Evolutionary conservation across 2,113 vertebrate genomes (phyloP), one percentile per base, ranked within the genome.

Genomic region (Hippocampus comes): DNA sequence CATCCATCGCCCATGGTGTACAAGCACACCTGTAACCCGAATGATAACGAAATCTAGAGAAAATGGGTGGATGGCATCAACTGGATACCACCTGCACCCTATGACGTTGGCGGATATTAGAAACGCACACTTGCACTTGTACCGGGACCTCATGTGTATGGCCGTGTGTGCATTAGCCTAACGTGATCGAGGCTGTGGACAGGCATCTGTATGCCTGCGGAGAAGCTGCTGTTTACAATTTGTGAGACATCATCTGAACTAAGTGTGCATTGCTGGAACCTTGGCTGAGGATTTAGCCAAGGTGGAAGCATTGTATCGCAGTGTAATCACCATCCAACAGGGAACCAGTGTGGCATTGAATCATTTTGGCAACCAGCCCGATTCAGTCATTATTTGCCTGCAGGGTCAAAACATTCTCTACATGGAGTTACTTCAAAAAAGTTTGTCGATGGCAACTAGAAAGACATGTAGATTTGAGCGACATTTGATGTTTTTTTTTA

Each of bases 251-350:
- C 30, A 81, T 76, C 73, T 81, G 77, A 48, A 38, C 82, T 77
- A 73, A 55, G 75, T 70, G 49, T 67, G 57, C 67, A 57, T 77
- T 75, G 79, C 78, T 77, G 78, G 82, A 79, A 72, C 77, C 78
- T 17, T 43, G 77, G 75, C 74, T 77, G 81, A 78, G 71, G 68
- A 57, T 87, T 90, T 85, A 87, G 82, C 80, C 86, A 80, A 86
- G 79, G 64, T 76, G 85, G 76, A 81, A 79, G 75, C 68, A 70
- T 67, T 21, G 63, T 80, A 84, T 70, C 65, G 75, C 79, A 76
- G 73, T 57, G 72, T 84, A 84, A 86, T 88, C 79, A 83, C 81
- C 78, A 82, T 78, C 79, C 83, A 84, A 84, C 88, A 86, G 82
- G 72, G 67, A 82, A 78, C 74, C 71, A 55, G 73, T 81, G 82